phyloP scores from a whole-genome alignment of 2,797 vertebrate genomes.

The Rousettus madagascariensis region DNA sequence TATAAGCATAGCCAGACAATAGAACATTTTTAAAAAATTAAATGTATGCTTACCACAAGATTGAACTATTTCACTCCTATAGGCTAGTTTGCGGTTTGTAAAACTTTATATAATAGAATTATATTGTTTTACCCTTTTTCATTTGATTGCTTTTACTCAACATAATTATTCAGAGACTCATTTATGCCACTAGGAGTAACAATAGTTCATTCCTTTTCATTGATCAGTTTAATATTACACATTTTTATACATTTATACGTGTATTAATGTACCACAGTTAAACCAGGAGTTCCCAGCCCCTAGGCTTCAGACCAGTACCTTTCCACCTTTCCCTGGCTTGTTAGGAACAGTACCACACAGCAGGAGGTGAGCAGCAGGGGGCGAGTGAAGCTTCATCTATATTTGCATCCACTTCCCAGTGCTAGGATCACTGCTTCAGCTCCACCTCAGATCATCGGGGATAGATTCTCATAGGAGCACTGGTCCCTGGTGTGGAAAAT shows the following conservation, averaged over 20 bases:
- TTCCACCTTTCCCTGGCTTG: too few relatives aligned
- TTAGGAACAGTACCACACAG: too few relatives aligned
- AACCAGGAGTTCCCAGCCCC: too few relatives aligned
- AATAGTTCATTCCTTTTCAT: not conserved
- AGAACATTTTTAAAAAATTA: not conserved
- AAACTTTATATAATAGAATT: not conserved
- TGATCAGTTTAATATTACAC: not conserved
- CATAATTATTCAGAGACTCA: not conserved
- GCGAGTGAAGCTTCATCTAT: too few relatives aligned
- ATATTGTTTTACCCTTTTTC: not conserved
- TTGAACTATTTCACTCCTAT: not conserved
- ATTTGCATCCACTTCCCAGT: too few relatives aligned
- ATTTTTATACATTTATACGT: not conserved
- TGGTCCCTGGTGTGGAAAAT: too few relatives aligned
- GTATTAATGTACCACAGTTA: not conserved
- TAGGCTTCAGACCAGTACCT: too few relatives aligned
- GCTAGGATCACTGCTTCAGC: too few relatives aligned
- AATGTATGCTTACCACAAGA: not conserved
- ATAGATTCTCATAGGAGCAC: too few relatives aligned
- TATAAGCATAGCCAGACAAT: not conserved
- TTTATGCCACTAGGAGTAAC: not conserved
- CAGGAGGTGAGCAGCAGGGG: too few relatives aligned
- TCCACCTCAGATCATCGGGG: too few relatives aligned
- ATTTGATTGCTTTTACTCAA: not conserved
- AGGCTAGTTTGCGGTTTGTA: not conserved